A percentile compares a stretch with the other conserved stretches of the same genome.
Conservation (phyloP, 2,888 invertebrate species). For the Brachyopa scutellaris region DNA sequence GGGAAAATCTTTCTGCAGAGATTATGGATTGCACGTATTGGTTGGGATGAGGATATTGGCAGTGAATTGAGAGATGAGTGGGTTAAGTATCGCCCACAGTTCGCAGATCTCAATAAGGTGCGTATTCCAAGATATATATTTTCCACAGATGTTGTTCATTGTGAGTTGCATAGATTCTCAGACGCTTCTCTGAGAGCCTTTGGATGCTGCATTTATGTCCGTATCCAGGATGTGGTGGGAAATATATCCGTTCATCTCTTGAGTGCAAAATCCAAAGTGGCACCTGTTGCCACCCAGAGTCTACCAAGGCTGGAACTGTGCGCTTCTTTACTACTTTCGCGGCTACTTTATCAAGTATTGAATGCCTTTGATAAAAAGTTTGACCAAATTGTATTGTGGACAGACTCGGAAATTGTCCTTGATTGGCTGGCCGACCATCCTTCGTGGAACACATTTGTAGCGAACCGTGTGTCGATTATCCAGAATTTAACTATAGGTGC, state of each 20-base stretch:
- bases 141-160: neutral
- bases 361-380: constrained; percentile 2
- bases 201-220: constrained; percentile 25
- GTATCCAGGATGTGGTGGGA: constrained; percentile 2
- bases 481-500: constrained; percentile 70
- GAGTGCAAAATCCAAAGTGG: constrained; percentile 66
- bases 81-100: neutral
- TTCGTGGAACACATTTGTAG: constrained; percentile 60
- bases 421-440: constrained; percentile 61
- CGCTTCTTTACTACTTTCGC: constrained; percentile 49
- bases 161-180: constrained; percentile 36
- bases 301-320: constrained; percentile 65
- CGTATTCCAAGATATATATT: constrained; percentile 12
- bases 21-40: too few species aligned
- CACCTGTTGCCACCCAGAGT: constrained; percentile 56
- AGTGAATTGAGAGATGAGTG: neutral
- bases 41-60: too few species aligned
- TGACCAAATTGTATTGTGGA: constrained; percentile 40
- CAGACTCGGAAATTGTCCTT: constrained; percentile 62
- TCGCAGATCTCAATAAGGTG: neutral
- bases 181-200: constrained; percentile 43
- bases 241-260: constrained; percentile 19
- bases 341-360: constrained; percentile 6
- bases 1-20: too few species aligned
- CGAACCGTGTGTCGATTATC: constrained; percentile 68